Base-by-base conservation (phyloP, 2,888 invertebrate species). In the Ophion ellenae region DNA sequence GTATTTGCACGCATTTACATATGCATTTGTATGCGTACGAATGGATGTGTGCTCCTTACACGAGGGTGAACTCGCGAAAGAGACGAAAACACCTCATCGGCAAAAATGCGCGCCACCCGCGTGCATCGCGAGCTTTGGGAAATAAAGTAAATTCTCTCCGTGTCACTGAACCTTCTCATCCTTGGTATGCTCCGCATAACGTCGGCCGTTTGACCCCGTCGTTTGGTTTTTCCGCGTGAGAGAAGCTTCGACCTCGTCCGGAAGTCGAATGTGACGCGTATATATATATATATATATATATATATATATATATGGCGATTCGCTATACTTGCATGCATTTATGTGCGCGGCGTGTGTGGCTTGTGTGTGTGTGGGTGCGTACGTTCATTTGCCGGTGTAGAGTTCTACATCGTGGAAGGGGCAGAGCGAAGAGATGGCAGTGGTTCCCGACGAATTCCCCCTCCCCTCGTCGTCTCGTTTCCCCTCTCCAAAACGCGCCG, bases 221-320 rank as follows among this genome's bases (percentile, higher is more conserved):
- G 91, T 91, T 92, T 89, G 91, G 91, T 91, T 92, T 92, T 92
- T 92, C 92, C 91, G 90, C 91, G 90, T 90, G 90, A 92, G 90
- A 91, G 91, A 90, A 91, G 89, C 89, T 89, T 90, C 92, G 90
- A 91, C 90, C 91, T 91, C 92, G 89, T 92, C 90, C 90, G 90
- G 91, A 90, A 89, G 88, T 89, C 89, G 87, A 86, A 90, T 88
- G 75, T 66, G 14, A 78, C 45, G 14, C 24, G 2, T 14, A 36
- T 24, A 24, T 24, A 24, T 24, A 24, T 36, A 36, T 36, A 36
- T 36, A 36, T 36, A 36, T 36, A 36, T 36, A 36, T 36, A 36
- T 36, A 36, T 36, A 36, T 36, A 5, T 7, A 9, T 7, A 9
- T 6, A 5, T 40, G 9, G 40, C 9, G 40, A 40, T 40, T 40